These are phyloP conservation scores for Thamnaconus septentrionalis DNA, from an alignment of 2,113 vertebrate species.

Conservation along the genomic window DNA sequence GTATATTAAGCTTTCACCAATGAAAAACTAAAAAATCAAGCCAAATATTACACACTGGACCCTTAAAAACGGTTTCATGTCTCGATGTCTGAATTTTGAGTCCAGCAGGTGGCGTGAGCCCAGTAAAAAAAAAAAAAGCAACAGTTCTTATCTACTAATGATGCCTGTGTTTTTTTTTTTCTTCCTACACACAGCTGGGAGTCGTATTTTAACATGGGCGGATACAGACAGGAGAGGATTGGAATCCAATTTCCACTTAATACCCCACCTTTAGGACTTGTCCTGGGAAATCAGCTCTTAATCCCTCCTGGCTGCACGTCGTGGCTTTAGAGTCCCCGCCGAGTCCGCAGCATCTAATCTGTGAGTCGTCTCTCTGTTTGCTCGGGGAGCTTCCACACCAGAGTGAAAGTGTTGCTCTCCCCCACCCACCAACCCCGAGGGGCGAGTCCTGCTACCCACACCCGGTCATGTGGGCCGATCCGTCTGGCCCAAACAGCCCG, in stretches of 20 bases:
- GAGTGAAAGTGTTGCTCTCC: not conserved
- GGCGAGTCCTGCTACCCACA: not conserved
- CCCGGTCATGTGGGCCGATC: not conserved
- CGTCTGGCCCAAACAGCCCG: too few relatives aligned
- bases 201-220: constrained; percentile 26
- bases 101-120: not conserved
- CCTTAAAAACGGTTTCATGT: too few relatives aligned
- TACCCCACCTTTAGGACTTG: constrained; percentile 48
- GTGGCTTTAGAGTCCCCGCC: constrained; percentile 36
- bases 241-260: constrained; percentile 60
- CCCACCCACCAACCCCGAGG: too few relatives aligned
- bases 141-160: too few relatives aligned
- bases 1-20: too few relatives aligned
- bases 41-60: too few relatives aligned
- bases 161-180: not conserved
- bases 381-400: constrained; percentile 12
- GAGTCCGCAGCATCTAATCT: constrained; percentile 51
- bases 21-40: too few relatives aligned
- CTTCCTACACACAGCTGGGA: constrained; percentile 8
- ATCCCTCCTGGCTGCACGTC: constrained; percentile 47
- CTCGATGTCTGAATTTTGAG: not conserved
- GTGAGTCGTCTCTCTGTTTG: constrained; percentile 30
- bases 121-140: not conserved
- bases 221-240: constrained; percentile 32
- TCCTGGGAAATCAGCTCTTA: constrained; percentile 64